A percentile compares a stretch with the other conserved stretches of the same genome.
Conservation (phyloP, 2,113 vertebrate species). For the Toxotes jaculatrix region DNA sequence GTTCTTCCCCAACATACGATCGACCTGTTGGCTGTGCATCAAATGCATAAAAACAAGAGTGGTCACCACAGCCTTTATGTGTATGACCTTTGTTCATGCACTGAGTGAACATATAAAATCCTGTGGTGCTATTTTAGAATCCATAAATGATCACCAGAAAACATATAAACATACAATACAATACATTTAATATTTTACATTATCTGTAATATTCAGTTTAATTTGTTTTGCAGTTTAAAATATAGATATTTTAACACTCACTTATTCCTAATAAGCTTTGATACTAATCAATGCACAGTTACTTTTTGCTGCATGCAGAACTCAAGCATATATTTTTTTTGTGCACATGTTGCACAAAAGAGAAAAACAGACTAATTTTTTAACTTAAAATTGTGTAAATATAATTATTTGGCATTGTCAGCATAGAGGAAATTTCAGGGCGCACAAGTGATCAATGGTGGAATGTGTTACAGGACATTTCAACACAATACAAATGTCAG, state of each 20-base stretch:
- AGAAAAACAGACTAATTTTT: neutral
- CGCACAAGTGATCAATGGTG: neutral
- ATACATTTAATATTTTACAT: too few species aligned
- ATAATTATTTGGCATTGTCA: neutral
- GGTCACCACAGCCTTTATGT: neutral
- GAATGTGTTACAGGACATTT: neutral
- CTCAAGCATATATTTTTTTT: neutral
- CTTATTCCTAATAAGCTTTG: too few species aligned
- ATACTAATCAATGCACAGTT: neutral
- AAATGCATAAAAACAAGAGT: constrained; percentile 16
- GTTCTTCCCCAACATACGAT: constrained; percentile 90
- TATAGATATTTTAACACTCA: too few species aligned
- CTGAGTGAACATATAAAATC: too few species aligned
- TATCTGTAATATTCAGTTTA: too few species aligned
- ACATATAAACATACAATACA: too few species aligned
- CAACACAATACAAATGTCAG: neutral
- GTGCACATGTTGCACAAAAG: too few species aligned
- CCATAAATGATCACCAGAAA: too few species aligned
- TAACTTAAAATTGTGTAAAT: neutral
- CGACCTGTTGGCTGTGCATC: constrained; percentile 91
- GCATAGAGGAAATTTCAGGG: neutral
- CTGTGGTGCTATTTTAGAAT: too few species aligned
- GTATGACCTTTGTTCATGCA: neutral
- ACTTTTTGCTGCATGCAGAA: neutral
- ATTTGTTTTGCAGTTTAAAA: too few species aligned